Conservation (phyloP, 2,888 invertebrate species). For the Cosmia pyralina region DNA sequence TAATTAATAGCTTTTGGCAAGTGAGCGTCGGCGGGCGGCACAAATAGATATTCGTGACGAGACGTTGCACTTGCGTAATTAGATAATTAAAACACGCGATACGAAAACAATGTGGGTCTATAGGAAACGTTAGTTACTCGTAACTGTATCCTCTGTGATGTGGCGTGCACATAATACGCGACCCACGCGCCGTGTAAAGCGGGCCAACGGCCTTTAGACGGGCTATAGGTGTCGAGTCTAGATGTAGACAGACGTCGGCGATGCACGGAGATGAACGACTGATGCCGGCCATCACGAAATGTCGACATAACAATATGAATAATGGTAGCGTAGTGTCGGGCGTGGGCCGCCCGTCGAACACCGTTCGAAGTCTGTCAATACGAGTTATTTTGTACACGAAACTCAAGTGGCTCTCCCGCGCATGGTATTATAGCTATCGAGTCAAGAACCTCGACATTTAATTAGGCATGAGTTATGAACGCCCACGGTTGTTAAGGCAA, state of each 20-base stretch:
- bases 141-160: conserved; percentile 79
- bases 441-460: conserved; percentile 87
- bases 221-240: conserved; percentile 73
- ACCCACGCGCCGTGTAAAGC: conserved; percentile 84
- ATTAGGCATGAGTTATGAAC: conserved; percentile 86
- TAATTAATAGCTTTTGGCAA: conserved; percentile 90
- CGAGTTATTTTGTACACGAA: conserved; percentile 69
- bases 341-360: conserved; percentile 65
- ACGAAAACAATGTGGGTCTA: conserved; percentile 79
- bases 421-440: conserved; percentile 71
- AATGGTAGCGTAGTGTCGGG: conserved; percentile 64
- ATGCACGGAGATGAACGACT: conserved; percentile 70
- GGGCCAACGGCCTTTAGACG: conserved; percentile 83
- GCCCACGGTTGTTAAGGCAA: conserved; percentile 82
- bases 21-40: conserved; percentile 82
- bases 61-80: conserved; percentile 83
- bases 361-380: conserved; percentile 61
- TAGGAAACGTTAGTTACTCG: conserved; percentile 78
- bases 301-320: conserved; percentile 75
- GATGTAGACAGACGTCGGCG: conserved; percentile 70
- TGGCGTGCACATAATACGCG: conserved; percentile 77
- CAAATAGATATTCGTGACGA: conserved; percentile 83
- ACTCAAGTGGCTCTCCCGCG: conserved; percentile 64
- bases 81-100: conserved; percentile 83
- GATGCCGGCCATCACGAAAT: conserved; percentile 67